Conservation (phyloP, 2,888 invertebrate genomes). For the Lottia scabra region DNA sequence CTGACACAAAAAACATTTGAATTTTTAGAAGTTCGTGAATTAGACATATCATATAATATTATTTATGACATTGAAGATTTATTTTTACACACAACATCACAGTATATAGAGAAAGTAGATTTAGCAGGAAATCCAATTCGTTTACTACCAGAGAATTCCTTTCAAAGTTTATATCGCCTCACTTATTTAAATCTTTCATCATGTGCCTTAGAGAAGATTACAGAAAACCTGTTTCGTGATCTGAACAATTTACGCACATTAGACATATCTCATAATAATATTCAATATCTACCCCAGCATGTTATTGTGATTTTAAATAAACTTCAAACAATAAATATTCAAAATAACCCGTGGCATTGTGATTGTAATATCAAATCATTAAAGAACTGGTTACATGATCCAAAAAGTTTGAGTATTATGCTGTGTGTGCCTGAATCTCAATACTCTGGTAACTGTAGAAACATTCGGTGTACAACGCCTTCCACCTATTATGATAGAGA, state of each 20-base stretch:
- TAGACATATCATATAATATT: conserved; percentile 53
- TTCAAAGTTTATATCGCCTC: conserved; percentile 45
- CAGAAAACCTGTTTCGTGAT: conserved; percentile 32
- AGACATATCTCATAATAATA: conserved; percentile 50
- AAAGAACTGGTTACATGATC: conserved; percentile 44
- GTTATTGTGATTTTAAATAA: conserved; percentile 35
- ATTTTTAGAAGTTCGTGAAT: conserved; percentile 34
- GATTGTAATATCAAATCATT: conserved; percentile 52
- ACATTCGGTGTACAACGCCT: conserved; percentile 43
- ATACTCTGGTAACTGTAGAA: conserved; percentile 32
- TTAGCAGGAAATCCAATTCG: conserved; percentile 47
- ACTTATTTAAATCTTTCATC: conserved; percentile 48
- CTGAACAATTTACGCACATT: conserved; percentile 40
- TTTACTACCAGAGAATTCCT: conserved; percentile 34
- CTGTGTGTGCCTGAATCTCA: conserved; percentile 27
- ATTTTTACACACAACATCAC: conserved; percentile 41
- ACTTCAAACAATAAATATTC: conserved; percentile 37
- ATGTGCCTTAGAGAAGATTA: conserved; percentile 41
- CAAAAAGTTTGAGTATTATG: conserved; percentile 22
- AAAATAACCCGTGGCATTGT: conserved; percentile 54
- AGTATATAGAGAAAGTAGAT: conserved; percentile 40
- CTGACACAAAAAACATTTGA: conserved; percentile 36
- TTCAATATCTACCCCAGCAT: conserved; percentile 40
- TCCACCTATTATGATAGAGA: conserved; percentile 25
- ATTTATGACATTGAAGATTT: conserved; percentile 36